These are phyloP conservation scores for Idaea straminata DNA, from an alignment of 2,888 invertebrate species.

Conservation along the genomic window DNA sequence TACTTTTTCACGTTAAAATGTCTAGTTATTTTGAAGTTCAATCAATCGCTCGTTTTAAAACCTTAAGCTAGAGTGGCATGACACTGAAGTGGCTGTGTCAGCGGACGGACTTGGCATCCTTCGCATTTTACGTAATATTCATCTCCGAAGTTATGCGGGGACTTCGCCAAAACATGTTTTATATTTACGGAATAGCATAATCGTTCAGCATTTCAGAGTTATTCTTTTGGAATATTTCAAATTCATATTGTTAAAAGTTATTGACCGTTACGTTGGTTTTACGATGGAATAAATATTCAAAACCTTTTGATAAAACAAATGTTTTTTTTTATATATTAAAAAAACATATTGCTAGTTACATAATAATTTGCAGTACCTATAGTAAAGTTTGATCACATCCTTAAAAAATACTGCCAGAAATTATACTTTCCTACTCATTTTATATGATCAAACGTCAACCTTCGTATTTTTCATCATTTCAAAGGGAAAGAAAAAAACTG, in stretches of 20 bases:
- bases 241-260: neutral
- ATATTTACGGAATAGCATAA: slow-evolving; percentile 55
- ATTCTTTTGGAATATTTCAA: slow-evolving; percentile 23
- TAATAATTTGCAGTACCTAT: too few relatives aligned
- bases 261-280: neutral
- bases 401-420: neutral
- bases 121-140: slow-evolving; percentile 63
- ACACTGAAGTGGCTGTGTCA: slow-evolving; percentile 60
- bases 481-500: neutral
- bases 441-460: neutral
- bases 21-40: neutral
- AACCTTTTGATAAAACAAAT: neutral
- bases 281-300: neutral
- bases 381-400: too few relatives aligned
- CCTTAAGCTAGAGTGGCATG: slow-evolving; percentile 37
- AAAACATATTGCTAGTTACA: too few relatives aligned
- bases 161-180: slow-evolving; percentile 59
- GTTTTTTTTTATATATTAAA: too few relatives aligned
- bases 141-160: slow-evolving; percentile 52
- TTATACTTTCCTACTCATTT: neutral
- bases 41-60: slow-evolving; percentile 30
- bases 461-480: neutral
- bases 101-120: slow-evolving; percentile 57
- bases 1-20: too few relatives aligned
- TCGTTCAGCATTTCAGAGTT: slow-evolving; percentile 27